Evolutionary conservation across 1,140 invertebrate genomes (phyloP).

Genomic region (Onthophagus taurus): DNA sequence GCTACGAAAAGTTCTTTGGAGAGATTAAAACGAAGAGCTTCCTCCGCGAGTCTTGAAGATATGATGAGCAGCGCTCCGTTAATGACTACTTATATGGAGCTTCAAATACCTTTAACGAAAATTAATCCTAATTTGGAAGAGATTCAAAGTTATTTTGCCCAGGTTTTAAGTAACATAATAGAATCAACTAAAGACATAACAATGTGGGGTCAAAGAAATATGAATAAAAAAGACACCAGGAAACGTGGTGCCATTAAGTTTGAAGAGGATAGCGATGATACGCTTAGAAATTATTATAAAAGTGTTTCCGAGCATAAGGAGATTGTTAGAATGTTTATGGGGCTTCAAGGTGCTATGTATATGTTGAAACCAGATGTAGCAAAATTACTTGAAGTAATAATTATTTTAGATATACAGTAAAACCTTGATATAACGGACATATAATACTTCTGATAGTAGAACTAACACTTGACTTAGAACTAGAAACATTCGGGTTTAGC

Average conservation of each 20-base stretch:
- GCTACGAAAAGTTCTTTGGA: conserved; percentile 60
- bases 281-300: conserved; percentile 54
- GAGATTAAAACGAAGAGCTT: conserved; percentile 49
- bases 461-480: no score
- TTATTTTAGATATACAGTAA: no score
- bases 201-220: conserved; percentile 55
- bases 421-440: no score
- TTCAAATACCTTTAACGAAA: conserved; percentile 52
- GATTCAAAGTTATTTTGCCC: conserved; percentile 59
- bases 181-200: conserved; percentile 53
- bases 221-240: conserved; percentile 10
- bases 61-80: conserved; percentile 42
- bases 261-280: neutral
- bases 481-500: no score
- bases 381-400: conserved; percentile 40
- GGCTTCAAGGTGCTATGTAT: conserved; percentile 58
- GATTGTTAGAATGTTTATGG: conserved; percentile 58
- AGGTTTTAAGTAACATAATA: conserved; percentile 53
- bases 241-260: neutral
- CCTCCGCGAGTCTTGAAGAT: conserved; percentile 40
- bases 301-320: conserved; percentile 72
- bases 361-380: conserved; percentile 53
- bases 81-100: conserved; percentile 48
- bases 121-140: conserved; percentile 58
- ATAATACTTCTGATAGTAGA: neutral